Percentiles rank a stretch among this genome's conserved stretches.
phyloP scores from a whole-genome alignment of 2,888 invertebrate genomes.

The Chloroclysta siterata region DNA sequence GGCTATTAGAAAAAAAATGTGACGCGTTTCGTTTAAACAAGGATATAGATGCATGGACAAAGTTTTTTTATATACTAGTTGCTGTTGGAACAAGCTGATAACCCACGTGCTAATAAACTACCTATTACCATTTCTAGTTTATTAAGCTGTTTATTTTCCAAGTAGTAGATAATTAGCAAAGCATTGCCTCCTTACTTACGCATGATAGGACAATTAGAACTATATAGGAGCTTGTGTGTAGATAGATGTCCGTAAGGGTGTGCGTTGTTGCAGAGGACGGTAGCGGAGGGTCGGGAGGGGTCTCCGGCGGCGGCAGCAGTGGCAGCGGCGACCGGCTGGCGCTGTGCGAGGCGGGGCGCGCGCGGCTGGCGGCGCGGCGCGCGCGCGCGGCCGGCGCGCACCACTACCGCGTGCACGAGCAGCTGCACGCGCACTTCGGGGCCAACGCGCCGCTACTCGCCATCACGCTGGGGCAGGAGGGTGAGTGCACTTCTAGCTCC shows the following conservation, averaged over 20 bases:
- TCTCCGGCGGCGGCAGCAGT: background rate
- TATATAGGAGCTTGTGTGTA: no score
- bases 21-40: no score
- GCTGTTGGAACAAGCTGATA: no score
- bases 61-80: no score
- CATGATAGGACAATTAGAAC: no score
- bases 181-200: no score
- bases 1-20: no score
- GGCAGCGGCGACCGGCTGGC: constrained; percentile 73
- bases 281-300: background rate
- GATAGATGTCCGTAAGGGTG: background rate
- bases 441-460: constrained; percentile 30
- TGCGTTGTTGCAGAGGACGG: constrained; percentile 49
- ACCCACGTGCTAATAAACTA: no score
- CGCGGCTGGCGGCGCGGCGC: constrained; percentile 68
- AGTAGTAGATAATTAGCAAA: no score
- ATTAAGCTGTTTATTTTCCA: no score
- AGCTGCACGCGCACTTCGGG: constrained; percentile 90
- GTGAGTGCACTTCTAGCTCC: constrained; percentile 6
- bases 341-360: constrained; percentile 62
- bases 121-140: no score
- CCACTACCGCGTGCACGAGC: constrained; percentile 91
- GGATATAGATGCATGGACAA: no score
- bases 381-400: constrained; percentile 89
- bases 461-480: constrained; percentile 23